Evolutionary conservation across 2,888 invertebrate species (phyloP).

Genomic region (Hirtodrosophila trivittata): DNA sequence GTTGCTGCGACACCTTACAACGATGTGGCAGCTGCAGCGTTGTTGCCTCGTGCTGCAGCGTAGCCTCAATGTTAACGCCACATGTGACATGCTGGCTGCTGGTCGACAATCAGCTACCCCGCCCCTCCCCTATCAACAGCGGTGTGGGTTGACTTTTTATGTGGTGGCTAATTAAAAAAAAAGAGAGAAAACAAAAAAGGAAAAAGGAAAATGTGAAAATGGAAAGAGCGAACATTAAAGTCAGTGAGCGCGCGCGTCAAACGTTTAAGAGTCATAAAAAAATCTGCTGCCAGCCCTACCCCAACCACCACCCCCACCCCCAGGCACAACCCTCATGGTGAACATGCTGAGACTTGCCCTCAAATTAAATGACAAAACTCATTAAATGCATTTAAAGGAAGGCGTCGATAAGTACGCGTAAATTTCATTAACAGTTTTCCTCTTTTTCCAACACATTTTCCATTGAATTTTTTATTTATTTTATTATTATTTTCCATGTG

Average conservation of each 20-base stretch:
- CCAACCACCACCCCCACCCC: neutral
- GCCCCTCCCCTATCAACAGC: slow-evolving; percentile 3
- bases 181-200: slow-evolving; percentile 37
- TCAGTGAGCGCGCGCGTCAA: slow-evolving; percentile 52
- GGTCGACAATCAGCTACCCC: slow-evolving; percentile 13
- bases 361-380: slow-evolving; percentile 54
- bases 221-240: slow-evolving; percentile 28
- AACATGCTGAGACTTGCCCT: slow-evolving; percentile 20
- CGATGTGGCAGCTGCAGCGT: slow-evolving; percentile 42
- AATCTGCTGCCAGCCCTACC: slow-evolving; percentile 23
- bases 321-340: slow-evolving; percentile 8
- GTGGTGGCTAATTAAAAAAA: slow-evolving; percentile 75
- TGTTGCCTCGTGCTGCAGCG: slow-evolving; percentile 50
- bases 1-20: slow-evolving; percentile 77
- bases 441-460: slow-evolving; percentile 15
- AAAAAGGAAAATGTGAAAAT: slow-evolving; percentile 7
- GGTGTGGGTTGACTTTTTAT: slow-evolving; percentile 64
- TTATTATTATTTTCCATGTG: slow-evolving; percentile 31
- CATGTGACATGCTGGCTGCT: slow-evolving; percentile 68
- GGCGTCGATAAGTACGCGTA: slow-evolving; percentile 36
- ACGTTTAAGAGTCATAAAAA: slow-evolving; percentile 70
- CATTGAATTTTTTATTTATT: slow-evolving; percentile 46
- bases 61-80: slow-evolving; percentile 53
- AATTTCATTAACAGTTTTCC: slow-evolving; percentile 38
- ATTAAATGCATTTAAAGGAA: slow-evolving; percentile 53